Base-by-base conservation (phyloP, 2,888 invertebrate genomes). In the Chloroclystis v-ata region DNA sequence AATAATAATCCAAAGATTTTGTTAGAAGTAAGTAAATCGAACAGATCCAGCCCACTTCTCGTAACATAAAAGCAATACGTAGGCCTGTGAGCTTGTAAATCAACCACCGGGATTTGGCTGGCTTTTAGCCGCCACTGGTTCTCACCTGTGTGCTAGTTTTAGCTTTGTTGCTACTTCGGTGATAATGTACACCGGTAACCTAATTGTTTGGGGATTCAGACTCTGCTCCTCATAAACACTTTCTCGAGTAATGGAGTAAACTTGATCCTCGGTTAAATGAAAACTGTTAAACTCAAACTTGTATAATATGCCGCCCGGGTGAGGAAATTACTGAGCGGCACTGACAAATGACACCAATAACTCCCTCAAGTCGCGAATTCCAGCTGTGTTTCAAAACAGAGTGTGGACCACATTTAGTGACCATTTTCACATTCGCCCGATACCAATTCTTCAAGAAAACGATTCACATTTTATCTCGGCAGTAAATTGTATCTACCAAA, bases 261-360 rank as follows among this genome's bases (percentile, higher is more conserved):
- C 35, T 35, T 8, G 35, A 10, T 35, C 20, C 35, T 13, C n/a
- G 37, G 41, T 37, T 54, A 46, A 63, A 66, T 57, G 58, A 58
- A 54, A 53, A 59, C 61, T 63, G 55, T 61, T 64, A 16, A 46
- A 59, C 54, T 53, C 57, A 58, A 69, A 72, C 64, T 72, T 72
- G 60, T 67, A 66, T 66, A 72, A 67, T 72, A 67, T 68, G 70
- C 69, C 72, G 66, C 63, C 60, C 65, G 63, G 69, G 70, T 70
- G 70, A 75, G 77, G 72, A 81, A 80, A 82, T 83, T 79, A 79
- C 78, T 70, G 69, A 75, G 75, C 70, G 80, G 77, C 82, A 73
- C 69, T 82, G 83, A 84, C 77, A 78, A 74, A 84, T 83, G 78
- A 75, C 69, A 70, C 75, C 79, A 79, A 82, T 82, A 81, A 81